Conservation (phyloP, 37 sponge, comb jelly and placozoan species). For the Geodia barretti region DNA sequence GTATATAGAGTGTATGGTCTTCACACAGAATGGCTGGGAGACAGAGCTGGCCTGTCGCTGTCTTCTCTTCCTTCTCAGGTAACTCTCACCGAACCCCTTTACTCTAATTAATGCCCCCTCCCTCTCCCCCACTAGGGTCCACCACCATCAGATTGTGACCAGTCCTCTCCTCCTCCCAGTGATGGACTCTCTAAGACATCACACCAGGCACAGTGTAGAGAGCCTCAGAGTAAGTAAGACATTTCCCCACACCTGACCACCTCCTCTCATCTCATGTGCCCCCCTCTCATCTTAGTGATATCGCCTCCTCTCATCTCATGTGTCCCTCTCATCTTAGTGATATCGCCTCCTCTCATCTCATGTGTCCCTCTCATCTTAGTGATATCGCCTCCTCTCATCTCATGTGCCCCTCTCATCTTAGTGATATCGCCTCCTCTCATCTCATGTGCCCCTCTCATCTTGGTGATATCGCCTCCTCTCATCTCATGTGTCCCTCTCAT, state of each 20-base stretch:
- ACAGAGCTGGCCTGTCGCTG: constrained; percentile 82
- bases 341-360: not conserved
- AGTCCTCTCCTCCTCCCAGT: constrained; percentile 49
- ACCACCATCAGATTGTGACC: constrained; percentile 86
- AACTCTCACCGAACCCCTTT: not conserved
- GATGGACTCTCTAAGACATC: constrained; percentile 62
- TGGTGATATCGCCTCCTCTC: no score
- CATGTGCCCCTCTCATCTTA: no score
- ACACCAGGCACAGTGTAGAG: constrained; percentile 22
- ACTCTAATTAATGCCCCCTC: not conserved
- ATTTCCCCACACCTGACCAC: no score
- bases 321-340: not conserved
- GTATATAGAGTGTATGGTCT: constrained; percentile 10
- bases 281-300: no score
- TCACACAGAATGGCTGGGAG: constrained; percentile 64
- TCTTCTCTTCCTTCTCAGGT: constrained; percentile 80
- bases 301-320: not conserved
- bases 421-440: no score
- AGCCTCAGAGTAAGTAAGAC: constrained; percentile 64
- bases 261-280: no score
- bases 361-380: not conserved
- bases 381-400: not conserved
- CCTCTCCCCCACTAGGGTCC: constrained; percentile 58
- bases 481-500: no score
- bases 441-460: no score